These are phyloP conservation scores for Rhagoletis pomonella DNA, from an alignment of 1,140 invertebrate species.

Conservation along the genomic window DNA sequence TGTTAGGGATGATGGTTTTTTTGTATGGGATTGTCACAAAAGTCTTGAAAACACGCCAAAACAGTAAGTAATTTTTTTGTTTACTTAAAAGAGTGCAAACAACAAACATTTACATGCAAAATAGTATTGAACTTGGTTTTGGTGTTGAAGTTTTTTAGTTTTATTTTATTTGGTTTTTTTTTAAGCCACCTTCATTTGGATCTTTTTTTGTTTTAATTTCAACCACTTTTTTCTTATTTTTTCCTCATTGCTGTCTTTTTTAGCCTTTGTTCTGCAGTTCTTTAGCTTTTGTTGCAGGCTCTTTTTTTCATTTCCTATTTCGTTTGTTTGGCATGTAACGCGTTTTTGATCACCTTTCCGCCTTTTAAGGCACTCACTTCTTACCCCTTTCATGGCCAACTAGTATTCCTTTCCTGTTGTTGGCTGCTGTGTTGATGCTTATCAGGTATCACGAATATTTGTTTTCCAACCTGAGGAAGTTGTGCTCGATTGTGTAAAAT, in stretches of 20 bases:
- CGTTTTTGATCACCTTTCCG: conserved; percentile 74
- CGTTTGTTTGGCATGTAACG: conserved; percentile 61
- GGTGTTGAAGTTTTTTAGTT: conserved; percentile 54
- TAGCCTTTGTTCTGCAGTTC: background rate
- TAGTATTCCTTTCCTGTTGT: conserved; percentile 16
- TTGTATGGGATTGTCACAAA: conserved; percentile 13
- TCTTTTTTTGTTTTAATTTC: conserved; percentile 20
- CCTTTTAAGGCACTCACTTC: conserved; percentile 62
- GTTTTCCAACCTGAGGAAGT: conserved; percentile 69
- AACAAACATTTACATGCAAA: conserved; percentile 53
- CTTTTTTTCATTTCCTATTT: conserved; percentile 17
- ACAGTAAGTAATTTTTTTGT: background rate
- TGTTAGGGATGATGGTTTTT: background rate
- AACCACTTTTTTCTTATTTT: background rate
- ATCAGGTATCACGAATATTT: conserved; percentile 74
- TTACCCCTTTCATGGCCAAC: background rate
- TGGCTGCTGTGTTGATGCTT: conserved; percentile 61
- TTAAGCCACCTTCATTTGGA: background rate
- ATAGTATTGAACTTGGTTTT: conserved; percentile 73
- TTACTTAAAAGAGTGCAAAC: no score
- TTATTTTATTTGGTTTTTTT: background rate
- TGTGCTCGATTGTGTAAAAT: conserved; percentile 63
- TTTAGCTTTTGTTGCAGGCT: background rate
- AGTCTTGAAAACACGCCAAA: background rate
- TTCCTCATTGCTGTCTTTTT: no score